Percentiles rank a stretch among this genome's conserved stretches.
Evolutionary conservation across 2,797 vertebrate species (phyloP).

Genomic region (Silurus lanzhouensis): DNA sequence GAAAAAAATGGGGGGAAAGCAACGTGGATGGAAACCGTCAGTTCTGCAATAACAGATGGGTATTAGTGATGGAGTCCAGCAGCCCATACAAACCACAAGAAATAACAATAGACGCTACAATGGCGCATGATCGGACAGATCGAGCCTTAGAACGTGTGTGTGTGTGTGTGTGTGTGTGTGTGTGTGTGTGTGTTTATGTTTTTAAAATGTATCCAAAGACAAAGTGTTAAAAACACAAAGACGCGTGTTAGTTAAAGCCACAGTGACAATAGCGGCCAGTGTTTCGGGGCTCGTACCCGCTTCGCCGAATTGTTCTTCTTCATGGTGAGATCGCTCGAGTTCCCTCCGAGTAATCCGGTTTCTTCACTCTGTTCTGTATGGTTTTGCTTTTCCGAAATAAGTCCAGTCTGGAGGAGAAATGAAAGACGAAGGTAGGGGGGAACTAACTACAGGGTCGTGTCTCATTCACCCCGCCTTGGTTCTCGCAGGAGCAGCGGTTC

Average conservation of each 20-base stretch:
- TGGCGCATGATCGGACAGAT: neutral
- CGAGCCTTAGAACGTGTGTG: constrained; percentile 1
- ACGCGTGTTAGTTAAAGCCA: constrained; percentile 14
- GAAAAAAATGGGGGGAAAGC: constrained; percentile 3
- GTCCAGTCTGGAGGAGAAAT: constrained; percentile 24
- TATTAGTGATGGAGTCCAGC: constrained; percentile 23
- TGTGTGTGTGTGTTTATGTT: neutral
- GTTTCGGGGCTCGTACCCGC: constrained; percentile 74
- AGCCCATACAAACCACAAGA: neutral
- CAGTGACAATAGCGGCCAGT: constrained; percentile 36
- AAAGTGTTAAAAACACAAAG: constrained; percentile 29
- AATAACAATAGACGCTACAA: constrained; percentile 1
- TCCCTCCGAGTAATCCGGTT: constrained; percentile 45
- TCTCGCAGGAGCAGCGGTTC: constrained; percentile 6
- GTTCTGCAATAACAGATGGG: constrained; percentile 13
- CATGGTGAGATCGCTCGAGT: constrained; percentile 66
- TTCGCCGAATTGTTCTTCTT: constrained; percentile 84
- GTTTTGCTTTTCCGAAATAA: constrained; percentile 28
- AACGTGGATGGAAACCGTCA: constrained; percentile 9
- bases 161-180: neutral
- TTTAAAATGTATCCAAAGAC: constrained; percentile 19
- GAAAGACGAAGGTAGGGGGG: neutral
- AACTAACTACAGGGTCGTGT: constrained; percentile 30
- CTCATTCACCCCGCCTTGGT: constrained; percentile 36
- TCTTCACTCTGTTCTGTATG: constrained; percentile 28